Evolutionary conservation across 2,113 vertebrate species (phyloP).

Genomic region (Machaerirhynchus nigripectus): DNA sequence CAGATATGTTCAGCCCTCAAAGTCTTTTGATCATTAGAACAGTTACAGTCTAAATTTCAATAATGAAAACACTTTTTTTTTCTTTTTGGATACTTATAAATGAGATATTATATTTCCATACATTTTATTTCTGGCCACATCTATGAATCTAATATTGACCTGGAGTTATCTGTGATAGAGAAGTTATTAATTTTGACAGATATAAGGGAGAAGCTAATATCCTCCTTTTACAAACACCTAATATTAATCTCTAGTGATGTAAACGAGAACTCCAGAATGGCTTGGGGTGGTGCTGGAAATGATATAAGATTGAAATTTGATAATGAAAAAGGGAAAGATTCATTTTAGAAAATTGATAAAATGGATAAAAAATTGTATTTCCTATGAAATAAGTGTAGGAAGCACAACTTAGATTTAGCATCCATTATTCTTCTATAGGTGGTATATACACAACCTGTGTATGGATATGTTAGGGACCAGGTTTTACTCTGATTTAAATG

Average conservation of each 20-base stretch:
- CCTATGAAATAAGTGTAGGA: conserved; percentile 48
- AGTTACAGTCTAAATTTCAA: conserved; percentile 68
- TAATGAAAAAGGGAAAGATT: conserved; percentile 76
- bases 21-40: conserved; percentile 75
- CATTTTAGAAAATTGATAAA: conserved; percentile 72
- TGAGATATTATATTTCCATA: conserved; percentile 82
- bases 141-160: conserved; percentile 83
- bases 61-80: conserved; percentile 56
- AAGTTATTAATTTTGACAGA: conserved; percentile 87
- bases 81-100: conserved; percentile 72
- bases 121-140: conserved; percentile 79
- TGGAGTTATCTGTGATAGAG: conserved; percentile 80
- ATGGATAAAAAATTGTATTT: conserved; percentile 66
- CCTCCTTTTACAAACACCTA: conserved; percentile 81
- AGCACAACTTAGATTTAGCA: conserved; percentile 10
- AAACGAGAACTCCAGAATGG: conserved; percentile 67
- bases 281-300: conserved; percentile 67
- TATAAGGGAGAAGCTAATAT: conserved; percentile 84
- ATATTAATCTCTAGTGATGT: conserved; percentile 80
- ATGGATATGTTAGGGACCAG: neutral
- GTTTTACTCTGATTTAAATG: conserved; percentile 6
- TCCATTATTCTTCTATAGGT: neutral
- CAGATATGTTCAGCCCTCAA: conserved; percentile 61
- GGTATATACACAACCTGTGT: neutral
- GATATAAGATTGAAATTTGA: conserved; percentile 73